phyloP scores from a whole-genome alignment of 2,888 invertebrate species.

The Leptarthrus brevirostris region DNA sequence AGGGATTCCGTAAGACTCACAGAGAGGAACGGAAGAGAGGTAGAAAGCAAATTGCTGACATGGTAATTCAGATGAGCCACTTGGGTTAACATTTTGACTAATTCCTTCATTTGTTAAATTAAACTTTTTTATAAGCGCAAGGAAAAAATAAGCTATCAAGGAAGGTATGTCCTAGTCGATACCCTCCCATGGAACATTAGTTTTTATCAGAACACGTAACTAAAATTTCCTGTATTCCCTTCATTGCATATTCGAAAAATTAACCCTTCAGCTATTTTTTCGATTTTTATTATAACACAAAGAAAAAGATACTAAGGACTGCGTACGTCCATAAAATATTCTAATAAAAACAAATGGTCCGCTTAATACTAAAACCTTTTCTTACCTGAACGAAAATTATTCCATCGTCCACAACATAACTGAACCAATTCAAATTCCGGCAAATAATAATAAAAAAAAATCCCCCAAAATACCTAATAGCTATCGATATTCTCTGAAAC shows the following conservation, averaged over 20 bases:
- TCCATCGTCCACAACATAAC: conserved; percentile 4
- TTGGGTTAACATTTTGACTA: too few species aligned
- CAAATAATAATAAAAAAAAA: conserved; percentile 12
- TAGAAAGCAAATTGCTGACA: too few species aligned
- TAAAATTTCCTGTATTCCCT: neutral
- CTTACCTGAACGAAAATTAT: conserved; percentile 2
- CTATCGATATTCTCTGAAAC: neutral
- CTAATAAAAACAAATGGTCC: conserved; percentile 23
- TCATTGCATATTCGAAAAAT: neutral
- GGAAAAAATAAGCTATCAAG: too few species aligned
- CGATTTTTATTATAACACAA: neutral
- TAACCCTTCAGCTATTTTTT: neutral
- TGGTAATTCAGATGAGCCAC: too few species aligned
- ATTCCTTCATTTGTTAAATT: too few species aligned
- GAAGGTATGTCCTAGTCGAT: too few species aligned
- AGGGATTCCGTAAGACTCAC: too few species aligned
- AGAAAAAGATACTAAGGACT: neutral
- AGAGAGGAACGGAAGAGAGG: too few species aligned
- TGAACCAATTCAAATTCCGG: conserved; percentile 17
- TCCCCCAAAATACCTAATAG: neutral
- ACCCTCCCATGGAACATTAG: neutral
- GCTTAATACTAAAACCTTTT: conserved; percentile 1
- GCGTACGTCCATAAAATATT: neutral
- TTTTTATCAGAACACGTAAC: neutral
- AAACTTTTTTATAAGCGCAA: too few species aligned